Conservation (phyloP, 2,113 vertebrate species). For the Anguilla japonica region DNA sequence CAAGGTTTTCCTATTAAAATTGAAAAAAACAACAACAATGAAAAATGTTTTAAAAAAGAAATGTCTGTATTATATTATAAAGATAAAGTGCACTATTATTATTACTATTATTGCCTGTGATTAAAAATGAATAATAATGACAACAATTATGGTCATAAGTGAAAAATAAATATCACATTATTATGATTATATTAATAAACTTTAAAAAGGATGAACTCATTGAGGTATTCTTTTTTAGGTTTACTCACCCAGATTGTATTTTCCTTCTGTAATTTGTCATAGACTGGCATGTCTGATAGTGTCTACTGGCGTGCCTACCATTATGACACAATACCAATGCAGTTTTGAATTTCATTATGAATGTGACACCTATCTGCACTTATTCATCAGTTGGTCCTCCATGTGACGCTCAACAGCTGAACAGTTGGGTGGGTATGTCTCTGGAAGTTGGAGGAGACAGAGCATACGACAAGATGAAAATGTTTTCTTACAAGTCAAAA, state of each 20-base stretch:
- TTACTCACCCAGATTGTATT: neutral
- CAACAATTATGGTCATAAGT: constrained; percentile 73
- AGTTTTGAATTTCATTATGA: too few relatives aligned
- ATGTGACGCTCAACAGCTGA: too few relatives aligned
- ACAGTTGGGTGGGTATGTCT: too few relatives aligned
- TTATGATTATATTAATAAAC: constrained; percentile 71
- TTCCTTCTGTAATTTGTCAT: neutral
- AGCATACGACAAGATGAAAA: too few relatives aligned
- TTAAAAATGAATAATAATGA: constrained; percentile 68
- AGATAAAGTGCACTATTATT: constrained; percentile 78
- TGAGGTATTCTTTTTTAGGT: constrained; percentile 35
- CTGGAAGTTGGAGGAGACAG: too few relatives aligned
- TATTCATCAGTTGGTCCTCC: too few relatives aligned
- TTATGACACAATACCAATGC: neutral
- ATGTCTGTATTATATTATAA: constrained; percentile 77
- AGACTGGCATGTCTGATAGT: neutral
- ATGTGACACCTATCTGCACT: too few relatives aligned
- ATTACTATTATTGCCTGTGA: constrained; percentile 72
- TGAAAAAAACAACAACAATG: constrained; percentile 23
- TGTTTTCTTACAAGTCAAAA: too few relatives aligned
- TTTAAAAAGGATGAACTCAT: constrained; percentile 56
- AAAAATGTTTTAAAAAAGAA: constrained; percentile 59
- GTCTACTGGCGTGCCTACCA: neutral
- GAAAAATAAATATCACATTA: constrained; percentile 71
- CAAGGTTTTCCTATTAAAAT: constrained; percentile 60